Conservation (phyloP, 2,797 vertebrate species). For the Rhabdomys pumilio region DNA sequence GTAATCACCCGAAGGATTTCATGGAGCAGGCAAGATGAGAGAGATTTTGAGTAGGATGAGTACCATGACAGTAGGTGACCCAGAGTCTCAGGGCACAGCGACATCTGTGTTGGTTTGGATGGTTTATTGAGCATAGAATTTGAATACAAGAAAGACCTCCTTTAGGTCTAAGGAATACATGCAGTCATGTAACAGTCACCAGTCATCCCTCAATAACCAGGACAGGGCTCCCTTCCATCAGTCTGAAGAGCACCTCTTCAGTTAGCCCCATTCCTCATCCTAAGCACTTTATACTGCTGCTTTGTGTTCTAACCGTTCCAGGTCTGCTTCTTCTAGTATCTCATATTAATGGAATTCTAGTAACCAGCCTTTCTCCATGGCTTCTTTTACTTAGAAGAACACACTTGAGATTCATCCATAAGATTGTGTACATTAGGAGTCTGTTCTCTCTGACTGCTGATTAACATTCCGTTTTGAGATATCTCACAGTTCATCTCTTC, state of each 20-base stretch:
- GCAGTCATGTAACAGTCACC: neutral
- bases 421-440: neutral
- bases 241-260: neutral
- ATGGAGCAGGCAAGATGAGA: neutral
- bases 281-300: neutral
- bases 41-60: neutral
- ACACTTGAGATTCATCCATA: neutral
- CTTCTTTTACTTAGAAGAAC: slow-evolving; percentile 2
- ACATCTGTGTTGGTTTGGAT: neutral
- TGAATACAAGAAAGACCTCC: neutral
- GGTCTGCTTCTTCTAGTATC: slow-evolving; percentile 9
- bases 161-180: slow-evolving; percentile 29
- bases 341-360: neutral
- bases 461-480: neutral
- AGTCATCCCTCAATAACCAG: neutral
- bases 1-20: neutral
- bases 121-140: neutral
- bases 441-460: neutral
- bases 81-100: neutral
- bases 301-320: neutral
- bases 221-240: neutral
- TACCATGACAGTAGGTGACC: neutral
- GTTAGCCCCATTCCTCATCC: neutral
- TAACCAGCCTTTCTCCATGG: neutral
- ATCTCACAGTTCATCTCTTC: neutral